These are phyloP conservation scores for Nycticorax nycticorax DNA, from an alignment of 2,113 vertebrate genomes.

Conservation along the genomic window DNA sequence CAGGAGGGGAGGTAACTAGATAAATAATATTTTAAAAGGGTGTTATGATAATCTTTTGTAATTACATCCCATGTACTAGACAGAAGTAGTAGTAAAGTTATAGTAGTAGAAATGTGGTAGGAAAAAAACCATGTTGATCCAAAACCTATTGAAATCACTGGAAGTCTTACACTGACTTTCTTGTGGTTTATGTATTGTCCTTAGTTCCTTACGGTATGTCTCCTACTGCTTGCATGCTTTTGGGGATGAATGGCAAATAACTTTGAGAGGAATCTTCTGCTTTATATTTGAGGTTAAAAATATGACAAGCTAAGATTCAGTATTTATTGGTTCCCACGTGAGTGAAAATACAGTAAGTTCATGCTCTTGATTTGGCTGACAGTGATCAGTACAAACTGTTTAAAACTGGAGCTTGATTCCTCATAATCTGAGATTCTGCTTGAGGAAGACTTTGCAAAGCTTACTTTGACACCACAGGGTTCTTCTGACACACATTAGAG, in stretches of 20 bases:
- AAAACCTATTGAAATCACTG: not conserved
- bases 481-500: not conserved
- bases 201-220: not conserved
- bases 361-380: not conserved
- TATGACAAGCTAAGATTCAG: not conserved
- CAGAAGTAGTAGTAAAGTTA: not conserved
- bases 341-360: not conserved
- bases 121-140: not conserved
- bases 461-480: accelerated
- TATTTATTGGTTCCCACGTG: not conserved
- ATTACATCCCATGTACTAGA: not conserved
- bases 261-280: not conserved
- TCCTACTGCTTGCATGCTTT: not conserved
- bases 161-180: not conserved
- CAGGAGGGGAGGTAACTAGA: not conserved
- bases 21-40: not conserved
- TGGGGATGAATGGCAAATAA: not conserved
- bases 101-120: not conserved
- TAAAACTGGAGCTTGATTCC: not conserved
- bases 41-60: not conserved
- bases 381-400: not conserved
- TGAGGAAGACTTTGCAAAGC: not conserved
- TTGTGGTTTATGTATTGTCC: not conserved
- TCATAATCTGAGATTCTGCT: not conserved
- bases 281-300: not conserved